phyloP scores from a whole-genome alignment of 2,888 invertebrate species.

The Drosophila mimica region DNA sequence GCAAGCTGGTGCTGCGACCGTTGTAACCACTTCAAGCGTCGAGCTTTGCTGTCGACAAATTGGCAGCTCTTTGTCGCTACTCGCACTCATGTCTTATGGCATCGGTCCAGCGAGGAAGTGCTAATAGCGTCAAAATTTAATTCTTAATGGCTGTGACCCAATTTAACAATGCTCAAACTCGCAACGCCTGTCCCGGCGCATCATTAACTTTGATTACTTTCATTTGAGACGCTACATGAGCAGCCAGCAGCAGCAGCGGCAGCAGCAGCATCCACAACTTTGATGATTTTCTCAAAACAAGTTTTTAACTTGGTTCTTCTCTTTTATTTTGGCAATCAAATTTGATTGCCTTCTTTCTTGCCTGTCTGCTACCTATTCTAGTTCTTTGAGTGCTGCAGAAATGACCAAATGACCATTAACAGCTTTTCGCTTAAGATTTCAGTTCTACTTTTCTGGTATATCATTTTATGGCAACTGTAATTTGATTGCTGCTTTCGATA shows the following conservation, averaged over 20 bases:
- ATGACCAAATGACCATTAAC: conserved; percentile 25
- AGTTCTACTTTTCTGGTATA: conserved; percentile 13
- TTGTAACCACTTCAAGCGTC: conserved; percentile 43
- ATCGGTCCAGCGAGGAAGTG: conserved; percentile 72
- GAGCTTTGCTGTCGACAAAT: conserved; percentile 67
- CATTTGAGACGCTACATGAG: conserved; percentile 64
- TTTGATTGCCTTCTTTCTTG: conserved; percentile 38
- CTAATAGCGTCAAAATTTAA: conserved; percentile 76
- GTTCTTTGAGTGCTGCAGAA: conserved; percentile 7
- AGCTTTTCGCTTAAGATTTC: background rate
- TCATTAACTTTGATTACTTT: conserved; percentile 79
- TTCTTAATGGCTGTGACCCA: conserved; percentile 78
- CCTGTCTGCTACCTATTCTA: conserved; percentile 30
- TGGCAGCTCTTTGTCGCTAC: conserved; percentile 61
- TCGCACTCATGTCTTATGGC: conserved; percentile 28
- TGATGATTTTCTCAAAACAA: conserved; percentile 35
- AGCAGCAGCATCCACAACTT: conserved; percentile 11
- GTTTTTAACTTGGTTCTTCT: conserved; percentile 66
- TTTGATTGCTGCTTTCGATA: conserved; percentile 27
- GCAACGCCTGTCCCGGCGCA: conserved; percentile 57
- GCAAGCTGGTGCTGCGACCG: conserved; percentile 25
- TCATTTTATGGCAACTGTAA: conserved; percentile 17
- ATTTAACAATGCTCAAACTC: conserved; percentile 57
- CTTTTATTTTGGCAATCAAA: conserved; percentile 67
- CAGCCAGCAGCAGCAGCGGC: conserved; percentile 8